These are phyloP conservation scores for Enteromius thamalakanensis DNA, from an alignment of 2,797 vertebrate species.

Conservation along the genomic window DNA sequence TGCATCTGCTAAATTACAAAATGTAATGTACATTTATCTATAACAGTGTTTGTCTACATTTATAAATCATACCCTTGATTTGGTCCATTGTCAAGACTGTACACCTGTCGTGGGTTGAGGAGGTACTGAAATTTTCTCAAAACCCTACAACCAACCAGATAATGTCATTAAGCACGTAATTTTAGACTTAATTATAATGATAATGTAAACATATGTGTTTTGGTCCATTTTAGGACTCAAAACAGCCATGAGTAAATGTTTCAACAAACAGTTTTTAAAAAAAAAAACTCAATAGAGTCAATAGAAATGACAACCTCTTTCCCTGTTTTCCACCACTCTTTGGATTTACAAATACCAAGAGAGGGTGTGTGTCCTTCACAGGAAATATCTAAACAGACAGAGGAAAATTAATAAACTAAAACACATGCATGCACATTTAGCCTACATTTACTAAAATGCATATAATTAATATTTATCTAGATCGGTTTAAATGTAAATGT, in stretches of 20 bases:
- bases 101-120: conserved; percentile 90
- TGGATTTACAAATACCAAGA: conserved; percentile 91
- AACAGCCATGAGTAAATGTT: neutral
- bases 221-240: neutral
- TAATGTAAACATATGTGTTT: neutral
- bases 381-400: conserved; percentile 77
- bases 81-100: conserved; percentile 85
- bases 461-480: neutral
- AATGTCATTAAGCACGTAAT: neutral
- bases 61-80: conserved; percentile 77
- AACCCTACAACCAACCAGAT: conserved; percentile 76
- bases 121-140: conserved; percentile 89
- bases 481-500: neutral
- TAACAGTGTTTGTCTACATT: neutral
- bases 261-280: neutral
- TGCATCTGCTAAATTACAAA: too few species aligned
- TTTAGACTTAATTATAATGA: neutral
- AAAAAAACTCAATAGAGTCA: too few species aligned
- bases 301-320: conserved; percentile 74
- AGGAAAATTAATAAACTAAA: neutral
- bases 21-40: too few species aligned
- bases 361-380: conserved; percentile 80
- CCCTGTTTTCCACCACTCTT: conserved; percentile 95
- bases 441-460: neutral
- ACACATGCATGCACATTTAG: neutral